Conservation (phyloP, 2,113 vertebrate species). For the Oryzias celebensis region DNA sequence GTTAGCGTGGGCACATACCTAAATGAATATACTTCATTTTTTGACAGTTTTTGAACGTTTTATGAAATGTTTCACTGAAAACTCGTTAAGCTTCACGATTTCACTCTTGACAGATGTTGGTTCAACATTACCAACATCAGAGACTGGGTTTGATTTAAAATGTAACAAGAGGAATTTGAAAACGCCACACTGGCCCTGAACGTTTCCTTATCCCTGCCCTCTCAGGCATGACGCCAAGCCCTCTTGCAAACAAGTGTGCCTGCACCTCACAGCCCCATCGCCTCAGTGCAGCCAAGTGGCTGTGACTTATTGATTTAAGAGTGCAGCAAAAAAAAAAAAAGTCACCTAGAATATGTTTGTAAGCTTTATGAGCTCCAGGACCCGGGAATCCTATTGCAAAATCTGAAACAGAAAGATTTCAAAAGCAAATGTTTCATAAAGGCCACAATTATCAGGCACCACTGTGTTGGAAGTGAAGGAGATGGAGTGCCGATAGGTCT, state of each 20-base stretch:
- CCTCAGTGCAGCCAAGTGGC: constrained; percentile 36
- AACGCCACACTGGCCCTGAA: constrained; percentile 9
- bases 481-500: constrained; percentile 66
- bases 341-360: constrained; percentile 13
- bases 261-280: constrained; percentile 32
- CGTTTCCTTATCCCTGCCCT: constrained; percentile 25
- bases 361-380: constrained; percentile 61
- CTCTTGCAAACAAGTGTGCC: constrained; percentile 45
- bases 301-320: constrained; percentile 58
- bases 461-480: constrained; percentile 53
- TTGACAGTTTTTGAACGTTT: too few relatives aligned
- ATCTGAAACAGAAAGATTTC: constrained; percentile 62
- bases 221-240: constrained; percentile 28
- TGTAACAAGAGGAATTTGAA: constrained; percentile 7
- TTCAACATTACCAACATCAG: constrained; percentile 22
- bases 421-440: constrained; percentile 62
- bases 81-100: too few relatives aligned
- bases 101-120: neutral
- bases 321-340: constrained; percentile 8
- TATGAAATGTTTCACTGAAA: too few relatives aligned
- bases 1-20: too few relatives aligned
- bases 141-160: neutral
- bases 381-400: constrained; percentile 54
- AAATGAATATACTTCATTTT: too few relatives aligned
- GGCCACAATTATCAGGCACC: constrained; percentile 71